These are phyloP conservation scores for Halcyon senegalensis DNA, from an alignment of 2,113 vertebrate species.

Conservation along the genomic window DNA sequence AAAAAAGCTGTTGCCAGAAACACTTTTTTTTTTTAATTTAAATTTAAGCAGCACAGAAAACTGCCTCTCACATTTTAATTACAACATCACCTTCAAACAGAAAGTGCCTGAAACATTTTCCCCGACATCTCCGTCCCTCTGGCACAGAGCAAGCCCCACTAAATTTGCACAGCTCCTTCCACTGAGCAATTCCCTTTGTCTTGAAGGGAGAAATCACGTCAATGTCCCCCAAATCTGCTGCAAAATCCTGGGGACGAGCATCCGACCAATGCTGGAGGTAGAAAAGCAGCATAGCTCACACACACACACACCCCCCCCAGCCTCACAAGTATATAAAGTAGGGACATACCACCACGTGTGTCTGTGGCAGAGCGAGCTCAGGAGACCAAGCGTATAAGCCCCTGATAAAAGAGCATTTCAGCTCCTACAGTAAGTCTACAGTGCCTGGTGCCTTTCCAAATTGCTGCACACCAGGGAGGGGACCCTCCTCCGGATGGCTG, in stretches of 20 bases:
- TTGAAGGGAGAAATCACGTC: not conserved
- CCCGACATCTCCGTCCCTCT: not conserved
- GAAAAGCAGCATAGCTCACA: not conserved
- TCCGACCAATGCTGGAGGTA: not conserved
- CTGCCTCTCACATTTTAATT: not conserved
- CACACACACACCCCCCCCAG: not conserved
- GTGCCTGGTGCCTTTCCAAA: not conserved
- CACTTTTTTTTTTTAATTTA: too few relatives aligned
- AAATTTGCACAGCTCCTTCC: not conserved
- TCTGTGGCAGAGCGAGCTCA: not conserved
- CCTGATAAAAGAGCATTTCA: not conserved
- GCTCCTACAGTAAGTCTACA: not conserved
- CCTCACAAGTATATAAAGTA: not conserved
- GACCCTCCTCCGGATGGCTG: not conserved
- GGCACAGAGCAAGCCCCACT: accelerated
- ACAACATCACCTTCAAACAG: not conserved
- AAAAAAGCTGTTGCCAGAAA: not conserved
- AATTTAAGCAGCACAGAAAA: not conserved
- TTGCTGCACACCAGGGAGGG: not conserved
- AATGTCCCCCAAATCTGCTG: not conserved
- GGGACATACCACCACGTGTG: not conserved
- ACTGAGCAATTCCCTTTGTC: not conserved
- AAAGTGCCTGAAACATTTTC: not conserved
- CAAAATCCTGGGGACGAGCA: not conserved
- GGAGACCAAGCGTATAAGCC: not conserved